Evolutionary conservation across 2,113 vertebrate genomes (phyloP).

Genomic region (Illadopsis cleaveri): DNA sequence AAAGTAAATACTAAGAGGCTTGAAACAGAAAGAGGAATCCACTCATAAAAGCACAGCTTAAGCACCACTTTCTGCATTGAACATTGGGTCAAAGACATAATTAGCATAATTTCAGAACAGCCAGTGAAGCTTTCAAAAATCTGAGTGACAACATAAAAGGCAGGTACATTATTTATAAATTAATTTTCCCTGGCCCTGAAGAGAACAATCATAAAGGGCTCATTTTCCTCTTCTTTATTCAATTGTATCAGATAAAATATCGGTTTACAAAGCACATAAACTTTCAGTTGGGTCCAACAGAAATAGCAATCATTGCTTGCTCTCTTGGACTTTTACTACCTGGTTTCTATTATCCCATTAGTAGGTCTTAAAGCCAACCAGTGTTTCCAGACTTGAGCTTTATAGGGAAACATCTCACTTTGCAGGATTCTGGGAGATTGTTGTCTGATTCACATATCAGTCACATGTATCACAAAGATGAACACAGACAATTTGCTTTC

Average conservation of each 20-base stretch:
- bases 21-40: background rate
- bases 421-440: background rate
- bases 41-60: background rate
- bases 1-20: background rate
- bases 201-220: background rate
- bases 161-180: conserved; percentile 15
- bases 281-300: background rate
- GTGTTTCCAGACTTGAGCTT: background rate
- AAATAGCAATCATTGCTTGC: background rate
- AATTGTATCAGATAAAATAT: background rate
- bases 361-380: background rate
- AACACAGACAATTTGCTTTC: background rate
- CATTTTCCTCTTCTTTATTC: conserved; percentile 3
- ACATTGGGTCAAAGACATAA: background rate
- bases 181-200: background rate
- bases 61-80: background rate
- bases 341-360: background rate
- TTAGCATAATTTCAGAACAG: conserved; percentile 10
- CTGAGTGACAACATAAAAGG: background rate
- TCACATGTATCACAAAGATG: background rate
- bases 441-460: background rate
- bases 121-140: background rate
- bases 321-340: background rate
- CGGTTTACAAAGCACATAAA: background rate
- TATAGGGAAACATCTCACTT: background rate